Evolutionary conservation across 1,140 invertebrate species (phyloP).

Genomic region (Drosophila rhopaloa): DNA sequence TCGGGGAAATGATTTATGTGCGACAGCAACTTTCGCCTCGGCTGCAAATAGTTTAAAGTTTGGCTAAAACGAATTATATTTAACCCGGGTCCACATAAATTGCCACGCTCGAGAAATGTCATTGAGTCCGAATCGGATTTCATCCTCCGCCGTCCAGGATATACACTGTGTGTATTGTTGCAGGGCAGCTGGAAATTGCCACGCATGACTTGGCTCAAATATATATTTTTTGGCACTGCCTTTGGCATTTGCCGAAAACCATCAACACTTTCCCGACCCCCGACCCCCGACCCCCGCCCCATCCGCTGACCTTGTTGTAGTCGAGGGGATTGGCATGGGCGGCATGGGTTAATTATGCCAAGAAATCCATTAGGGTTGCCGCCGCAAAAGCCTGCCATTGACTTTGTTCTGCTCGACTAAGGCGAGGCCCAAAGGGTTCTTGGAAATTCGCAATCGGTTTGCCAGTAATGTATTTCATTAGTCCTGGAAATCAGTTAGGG

Average conservation of each 20-base stretch:
- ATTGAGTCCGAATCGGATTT: slow-evolving; percentile 58
- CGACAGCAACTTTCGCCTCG: slow-evolving; percentile 51
- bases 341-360: slow-evolving; percentile 73
- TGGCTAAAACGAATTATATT: slow-evolving; percentile 46
- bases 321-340: background rate
- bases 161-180: slow-evolving; percentile 52
- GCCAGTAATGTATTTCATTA: slow-evolving; percentile 10
- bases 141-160: background rate
- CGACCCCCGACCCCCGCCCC: slow-evolving; percentile 5
- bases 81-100: slow-evolving; percentile 61
- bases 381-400: slow-evolving; percentile 48
- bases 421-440: slow-evolving; percentile 22
- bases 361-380: slow-evolving; percentile 72
- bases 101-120: slow-evolving; percentile 76
- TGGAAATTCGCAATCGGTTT: slow-evolving; percentile 6
- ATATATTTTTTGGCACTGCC: slow-evolving; percentile 63
- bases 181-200: slow-evolving; percentile 68
- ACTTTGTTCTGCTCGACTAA: slow-evolving; percentile 45
- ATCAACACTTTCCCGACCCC: slow-evolving; percentile 64
- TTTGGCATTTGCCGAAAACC: slow-evolving; percentile 47
- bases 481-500: background rate
- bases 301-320: slow-evolving; percentile 26
- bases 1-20: slow-evolving; percentile 79
- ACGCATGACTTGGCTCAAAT: slow-evolving; percentile 76
- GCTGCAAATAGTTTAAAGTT: slow-evolving; percentile 70